A percentile compares a stretch with the other conserved stretches of the same genome.
These are phyloP conservation scores for Thripadectes ignobilis DNA, from an alignment of 2,797 vertebrate species.

Conservation along the genomic window DNA sequence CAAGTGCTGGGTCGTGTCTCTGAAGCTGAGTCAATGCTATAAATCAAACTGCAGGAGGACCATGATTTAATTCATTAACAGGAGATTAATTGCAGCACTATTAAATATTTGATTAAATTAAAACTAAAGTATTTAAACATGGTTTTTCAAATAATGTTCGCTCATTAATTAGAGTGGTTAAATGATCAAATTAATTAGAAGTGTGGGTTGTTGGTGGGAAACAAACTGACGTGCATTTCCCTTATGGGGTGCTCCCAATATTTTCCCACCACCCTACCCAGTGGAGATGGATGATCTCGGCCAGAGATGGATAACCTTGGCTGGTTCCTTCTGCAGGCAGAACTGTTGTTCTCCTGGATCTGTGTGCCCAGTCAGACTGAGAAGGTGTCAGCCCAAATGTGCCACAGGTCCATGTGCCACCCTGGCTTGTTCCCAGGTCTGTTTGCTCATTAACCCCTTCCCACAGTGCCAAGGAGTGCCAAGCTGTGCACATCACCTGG, in stretches of 20 bases:
- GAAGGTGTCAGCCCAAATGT: fast-evolving
- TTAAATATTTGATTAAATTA: conserved; percentile 77
- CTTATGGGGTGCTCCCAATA: neutral
- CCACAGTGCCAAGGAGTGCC: neutral
- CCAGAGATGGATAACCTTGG: neutral
- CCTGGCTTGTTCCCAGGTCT: fast-evolving
- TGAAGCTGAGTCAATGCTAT: conserved; percentile 23
- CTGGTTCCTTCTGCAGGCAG: neutral
- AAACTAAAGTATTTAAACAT: conserved; percentile 71
- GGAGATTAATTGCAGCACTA: conserved; percentile 71
- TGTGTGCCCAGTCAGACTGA: fast-evolving
- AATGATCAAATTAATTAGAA: conserved; percentile 11
- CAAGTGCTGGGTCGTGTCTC: neutral
- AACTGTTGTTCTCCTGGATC: neutral
- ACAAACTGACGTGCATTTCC: neutral
- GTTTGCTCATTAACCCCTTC: neutral
- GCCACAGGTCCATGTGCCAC: fast-evolving
- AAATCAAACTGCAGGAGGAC: conserved; percentile 58
- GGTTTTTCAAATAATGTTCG: conserved; percentile 73
- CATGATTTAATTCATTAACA: conserved; percentile 64
- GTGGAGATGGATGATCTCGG: fast-evolving
- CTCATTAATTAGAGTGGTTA: conserved; percentile 64
- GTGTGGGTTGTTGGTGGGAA: neutral
- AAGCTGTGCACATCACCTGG: too few species aligned
- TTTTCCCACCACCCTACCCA: fast-evolving